Conservation (phyloP, 1,140 invertebrate species). For the Choristoneura fumiferana region DNA sequence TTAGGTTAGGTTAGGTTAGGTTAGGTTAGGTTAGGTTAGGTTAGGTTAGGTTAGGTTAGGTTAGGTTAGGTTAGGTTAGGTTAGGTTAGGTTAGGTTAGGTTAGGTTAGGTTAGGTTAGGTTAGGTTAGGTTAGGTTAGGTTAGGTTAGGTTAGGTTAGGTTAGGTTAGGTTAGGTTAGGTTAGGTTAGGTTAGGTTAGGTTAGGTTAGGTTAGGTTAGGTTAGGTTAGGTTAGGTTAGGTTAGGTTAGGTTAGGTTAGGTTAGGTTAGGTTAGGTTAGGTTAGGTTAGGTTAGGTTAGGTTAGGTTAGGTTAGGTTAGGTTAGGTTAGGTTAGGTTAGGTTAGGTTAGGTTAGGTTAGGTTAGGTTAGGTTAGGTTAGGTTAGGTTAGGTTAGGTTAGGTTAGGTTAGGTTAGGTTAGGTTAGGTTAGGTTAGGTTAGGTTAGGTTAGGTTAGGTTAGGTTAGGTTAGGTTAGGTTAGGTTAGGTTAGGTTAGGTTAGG, state of each 20-base stretch:
- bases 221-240: constrained; percentile 25
- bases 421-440: no score
- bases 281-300: constrained; percentile 27
- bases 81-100: constrained; percentile 19
- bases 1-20: no score
- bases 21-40: no score
- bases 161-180: constrained; percentile 33
- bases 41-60: no score
- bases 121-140: constrained; percentile 33
- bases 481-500: no score
- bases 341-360: constrained; percentile 20
- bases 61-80: constrained; percentile 16
- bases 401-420: no score
- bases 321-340: constrained; percentile 20
- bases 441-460: no score
- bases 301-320: constrained; percentile 20
- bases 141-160: constrained; percentile 31
- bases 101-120: constrained; percentile 33
- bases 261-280: constrained; percentile 38
- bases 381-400: constrained; percentile 14
- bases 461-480: no score
- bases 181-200: constrained; percentile 27
- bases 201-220: constrained; percentile 26
- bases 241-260: constrained; percentile 29
- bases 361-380: constrained; percentile 20